Evolutionary conservation across 2,888 invertebrate genomes (phyloP).

Genomic region (Dexiosoma caninum): DNA sequence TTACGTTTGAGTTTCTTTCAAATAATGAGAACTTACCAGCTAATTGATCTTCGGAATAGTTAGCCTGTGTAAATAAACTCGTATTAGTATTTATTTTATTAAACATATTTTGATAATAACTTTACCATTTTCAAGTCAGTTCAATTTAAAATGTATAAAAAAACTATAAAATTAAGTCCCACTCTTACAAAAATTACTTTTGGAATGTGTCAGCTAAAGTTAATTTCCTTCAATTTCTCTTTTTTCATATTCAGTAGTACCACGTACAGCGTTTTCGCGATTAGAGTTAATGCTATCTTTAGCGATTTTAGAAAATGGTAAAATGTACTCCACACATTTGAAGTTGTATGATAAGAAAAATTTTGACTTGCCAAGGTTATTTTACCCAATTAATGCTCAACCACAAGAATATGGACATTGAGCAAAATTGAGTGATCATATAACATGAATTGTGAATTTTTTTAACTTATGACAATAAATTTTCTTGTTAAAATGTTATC

Average conservation of each 20-base stretch:
- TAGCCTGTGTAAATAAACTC: constrained; percentile 81
- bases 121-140: constrained; percentile 63
- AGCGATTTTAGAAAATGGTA: constrained; percentile 13
- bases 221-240: constrained; percentile 22
- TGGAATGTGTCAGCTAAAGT: constrained; percentile 64
- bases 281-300: not conserved
- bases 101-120: not conserved
- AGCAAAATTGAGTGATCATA: no score
- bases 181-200: constrained; percentile 56
- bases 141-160: constrained; percentile 38
- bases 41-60: constrained; percentile 93
- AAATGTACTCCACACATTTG: no score
- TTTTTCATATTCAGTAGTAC: constrained; percentile 19
- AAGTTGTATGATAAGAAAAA: no score
- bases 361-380: no score
- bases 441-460: no score
- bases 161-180: constrained; percentile 41
- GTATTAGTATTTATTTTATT: constrained; percentile 3
- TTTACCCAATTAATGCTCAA: no score
- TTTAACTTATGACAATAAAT: not conserved
- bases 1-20: not conserved
- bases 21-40: constrained; percentile 84
- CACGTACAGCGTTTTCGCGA: not conserved
- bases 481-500: not conserved
- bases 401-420: no score